Evolutionary conservation across 2,113 vertebrate genomes (phyloP), one percentile per base, ranked within the genome.

Genomic region (Lophotis ruficrista): DNA sequence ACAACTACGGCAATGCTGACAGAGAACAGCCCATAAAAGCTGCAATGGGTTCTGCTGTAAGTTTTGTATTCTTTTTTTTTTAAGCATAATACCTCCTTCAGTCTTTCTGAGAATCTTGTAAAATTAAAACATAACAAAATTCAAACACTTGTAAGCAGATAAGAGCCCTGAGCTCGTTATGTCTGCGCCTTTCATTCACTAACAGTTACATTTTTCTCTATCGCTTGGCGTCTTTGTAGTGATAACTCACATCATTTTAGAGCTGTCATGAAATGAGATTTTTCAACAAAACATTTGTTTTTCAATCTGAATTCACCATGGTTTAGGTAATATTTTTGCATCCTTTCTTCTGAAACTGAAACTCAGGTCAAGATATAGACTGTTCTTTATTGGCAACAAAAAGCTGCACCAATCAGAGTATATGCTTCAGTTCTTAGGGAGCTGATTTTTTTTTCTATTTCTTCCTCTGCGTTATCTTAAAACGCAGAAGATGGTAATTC

Each of bases 401-500:
- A 30, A 68, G 75, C 33, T 51, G 25, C 64, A 58, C 57, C 76
- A 79, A 69, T 65, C 75, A 84, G 47, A 92, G 33, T 6, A 25
- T 14, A 53, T 0, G 4, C 65, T 79, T 90, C 41, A 94, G 37
- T 95, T 84, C 80, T 69, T 96, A 41, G 83, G 65, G 64, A 94
- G 70, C 48, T 60, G 68, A 43, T 64, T 31, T 14, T 80, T 68
- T 79, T 85, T n/a, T 38, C 62, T 33, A 14, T 80, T 89, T 82
- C 68, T 90, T 68, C 68, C 37, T 65, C 37, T 61, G n/a, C 7
- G 2, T 90, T 94, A 97, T 86, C 92, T 87, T 73, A 65, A 90
- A 91, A 94, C 45, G 84, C 92, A 93, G 83, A 93, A 80, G 81
- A 95, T 41, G 75, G 62, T 84, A 93, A 93, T 89, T 76, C 89